Evolutionary conservation across 37 sponge, comb jelly and placozoan genomes (phyloP).

Genomic region (Chondrilla cf. caribensis): DNA sequence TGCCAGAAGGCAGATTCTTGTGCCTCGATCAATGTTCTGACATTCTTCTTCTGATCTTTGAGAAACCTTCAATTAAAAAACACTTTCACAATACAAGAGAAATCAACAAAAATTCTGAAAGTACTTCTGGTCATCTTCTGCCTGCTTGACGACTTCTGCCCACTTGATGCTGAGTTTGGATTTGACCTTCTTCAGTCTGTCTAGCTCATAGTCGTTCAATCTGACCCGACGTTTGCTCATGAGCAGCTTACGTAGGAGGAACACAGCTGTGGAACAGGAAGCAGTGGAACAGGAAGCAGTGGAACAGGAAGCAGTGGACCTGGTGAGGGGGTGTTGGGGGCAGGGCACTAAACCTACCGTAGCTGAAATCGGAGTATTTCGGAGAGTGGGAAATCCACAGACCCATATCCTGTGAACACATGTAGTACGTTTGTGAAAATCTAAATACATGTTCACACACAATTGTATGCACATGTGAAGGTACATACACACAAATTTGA

Average conservation of each 20-base stretch:
- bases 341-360: background rate
- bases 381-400: background rate
- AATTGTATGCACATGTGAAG: background rate
- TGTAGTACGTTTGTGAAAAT: too few relatives aligned
- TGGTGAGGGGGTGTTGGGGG: background rate
- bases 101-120: background rate
- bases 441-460: background rate
- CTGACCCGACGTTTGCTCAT: constrained; percentile 50
- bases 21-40: constrained; percentile 32
- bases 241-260: constrained; percentile 57
- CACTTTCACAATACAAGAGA: too few relatives aligned
- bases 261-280: constrained; percentile 39
- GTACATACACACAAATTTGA: background rate
- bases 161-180: constrained; percentile 44
- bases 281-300: background rate
- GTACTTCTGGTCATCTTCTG: constrained; percentile 55
- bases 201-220: constrained; percentile 61
- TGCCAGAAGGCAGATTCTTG: constrained; percentile 83
- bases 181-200: constrained; percentile 48
- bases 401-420: background rate
- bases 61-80: constrained; percentile 40
- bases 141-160: constrained; percentile 35
- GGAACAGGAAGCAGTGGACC: background rate
- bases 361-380: constrained; percentile 2
- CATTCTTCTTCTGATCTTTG: constrained; percentile 60